A percentile compares a stretch with the other conserved stretches of the same genome.
Evolutionary conservation across 1,140 invertebrate genomes (phyloP).

Genomic region (Diabrotica undecimpunctata): DNA sequence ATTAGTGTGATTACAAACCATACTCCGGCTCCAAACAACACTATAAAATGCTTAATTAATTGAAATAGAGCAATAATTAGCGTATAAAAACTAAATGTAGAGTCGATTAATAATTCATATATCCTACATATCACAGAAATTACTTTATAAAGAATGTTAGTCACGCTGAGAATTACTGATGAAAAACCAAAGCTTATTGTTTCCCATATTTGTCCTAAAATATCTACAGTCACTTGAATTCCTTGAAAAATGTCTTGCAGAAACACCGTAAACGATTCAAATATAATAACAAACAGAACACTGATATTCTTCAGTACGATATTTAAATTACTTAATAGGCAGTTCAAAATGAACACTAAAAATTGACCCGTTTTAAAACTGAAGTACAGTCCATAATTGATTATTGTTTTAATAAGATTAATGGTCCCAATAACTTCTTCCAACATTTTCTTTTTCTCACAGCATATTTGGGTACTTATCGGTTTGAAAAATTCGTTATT

Average conservation of each 20-base stretch:
- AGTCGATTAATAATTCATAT: conserved; percentile 1
- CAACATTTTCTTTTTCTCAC: neutral
- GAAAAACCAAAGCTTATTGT: neutral
- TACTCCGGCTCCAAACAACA: conserved; percentile 32
- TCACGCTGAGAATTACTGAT: conserved; percentile 4
- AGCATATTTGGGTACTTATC: no score
- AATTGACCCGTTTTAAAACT: conserved; percentile 31
- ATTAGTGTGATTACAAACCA: conserved; percentile 31
- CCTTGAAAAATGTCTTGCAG: conserved; percentile 24
- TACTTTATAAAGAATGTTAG: neutral
- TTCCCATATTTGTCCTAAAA: conserved; percentile 8
- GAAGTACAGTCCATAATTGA: conserved; percentile 21
- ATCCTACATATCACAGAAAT: neutral
- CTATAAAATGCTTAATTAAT: conserved; percentile 23
- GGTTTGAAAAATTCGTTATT: no score
- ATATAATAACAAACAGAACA: conserved; percentile 19
- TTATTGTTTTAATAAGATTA: neutral
- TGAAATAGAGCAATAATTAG: conserved; percentile 10
- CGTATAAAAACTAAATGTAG: conserved; percentile 4
- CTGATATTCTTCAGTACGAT: conserved; percentile 3
- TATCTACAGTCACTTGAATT: conserved; percentile 4
- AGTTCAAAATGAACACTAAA: conserved; percentile 21
- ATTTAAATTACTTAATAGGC: conserved; percentile 3
- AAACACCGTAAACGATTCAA: conserved; percentile 30
- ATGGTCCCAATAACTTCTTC: neutral